A percentile compares a stretch with the other conserved stretches of the same genome.
These are phyloP conservation scores for Tympanoctomys barrerae DNA, from an alignment of 2,797 vertebrate species.

Conservation along the genomic window DNA sequence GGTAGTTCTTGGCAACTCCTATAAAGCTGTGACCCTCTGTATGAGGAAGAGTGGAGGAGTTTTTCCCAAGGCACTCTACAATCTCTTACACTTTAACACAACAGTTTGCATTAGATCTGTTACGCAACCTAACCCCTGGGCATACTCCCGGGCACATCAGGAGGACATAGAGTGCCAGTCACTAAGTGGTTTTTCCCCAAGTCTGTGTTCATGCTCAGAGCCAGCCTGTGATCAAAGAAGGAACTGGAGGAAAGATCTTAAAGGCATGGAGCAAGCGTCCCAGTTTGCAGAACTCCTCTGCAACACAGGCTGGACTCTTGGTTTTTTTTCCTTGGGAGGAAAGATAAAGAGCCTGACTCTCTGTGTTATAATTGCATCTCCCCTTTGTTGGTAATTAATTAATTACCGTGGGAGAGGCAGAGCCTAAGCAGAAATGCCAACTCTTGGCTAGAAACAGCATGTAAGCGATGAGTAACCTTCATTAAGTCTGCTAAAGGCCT, in stretches of 20 bases:
- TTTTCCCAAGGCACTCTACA: not conserved
- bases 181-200: not conserved
- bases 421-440: slow-evolving; percentile 66
- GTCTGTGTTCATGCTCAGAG: not conserved
- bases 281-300: not conserved
- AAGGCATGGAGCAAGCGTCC: not conserved
- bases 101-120: not conserved
- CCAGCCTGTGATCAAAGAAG: not conserved
- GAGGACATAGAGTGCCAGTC: not conserved
- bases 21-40: not conserved
- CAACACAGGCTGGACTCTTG: not conserved
- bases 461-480: slow-evolving; percentile 72
- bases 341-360: slow-evolving; percentile 16
- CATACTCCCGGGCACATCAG: not conserved
- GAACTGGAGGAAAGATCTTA: not conserved
- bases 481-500: slow-evolving; percentile 63
- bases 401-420: slow-evolving; percentile 74
- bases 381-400: slow-evolving; percentile 68
- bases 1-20: not conserved
- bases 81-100: not conserved
- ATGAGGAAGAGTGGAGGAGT: rapidly evolving
- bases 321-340: not conserved
- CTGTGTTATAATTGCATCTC: slow-evolving; percentile 73
- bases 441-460: slow-evolving; percentile 62
- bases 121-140: not conserved